Base-by-base conservation (phyloP, 2,113 vertebrate species). In the Phodopus roborovskii region DNA sequence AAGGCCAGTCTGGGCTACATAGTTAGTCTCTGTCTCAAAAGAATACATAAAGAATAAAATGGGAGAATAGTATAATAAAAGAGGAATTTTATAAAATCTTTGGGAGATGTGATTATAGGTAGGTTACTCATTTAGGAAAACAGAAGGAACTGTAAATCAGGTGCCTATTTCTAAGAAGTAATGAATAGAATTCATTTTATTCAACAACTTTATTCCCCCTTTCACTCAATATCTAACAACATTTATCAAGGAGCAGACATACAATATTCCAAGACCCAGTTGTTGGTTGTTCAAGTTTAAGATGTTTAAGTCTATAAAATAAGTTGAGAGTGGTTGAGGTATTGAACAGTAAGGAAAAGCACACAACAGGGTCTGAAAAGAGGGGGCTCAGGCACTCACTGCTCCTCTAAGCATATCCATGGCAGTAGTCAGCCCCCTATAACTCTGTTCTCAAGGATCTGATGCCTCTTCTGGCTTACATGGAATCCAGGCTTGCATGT, bases 251-350 rank as follows among this genome's bases (percentile, higher is more conserved):
- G 78, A 81, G 53, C 36, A 82, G 53, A 82, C 20, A 58, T 66
- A 89, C 1, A 66, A 36, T 19, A 33, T 36, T 22, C 56, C 79
- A 39, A 82, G 33, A 13, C 36, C 17, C 36, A 60, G 50, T 64
- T 64, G 26, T 64, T 64, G 12, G 26, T 68, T 24, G 33, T 83
- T 96, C 75, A 68, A 84, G 62, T 70, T 56, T 56, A 56, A 56
- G 53, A 36, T 24, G 33, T 83, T 96, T 62, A 68, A 84, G 62
- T 70, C 75, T 88, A 19, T 68, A 68, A 74, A 96, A 62, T 33
- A 33, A 56, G 4, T 19, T 66, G 48, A 56, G 26, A 56, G 20
- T n/a, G n/a, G 33, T 3, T 73, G 85, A 92, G 60, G 26, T 24
- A 26, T 6, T 45, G n/a, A 70, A 77, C 50, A 77, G 39, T 60